Evolutionary conservation across 2,888 invertebrate species (phyloP).

Genomic region (Alcis repandata): DNA sequence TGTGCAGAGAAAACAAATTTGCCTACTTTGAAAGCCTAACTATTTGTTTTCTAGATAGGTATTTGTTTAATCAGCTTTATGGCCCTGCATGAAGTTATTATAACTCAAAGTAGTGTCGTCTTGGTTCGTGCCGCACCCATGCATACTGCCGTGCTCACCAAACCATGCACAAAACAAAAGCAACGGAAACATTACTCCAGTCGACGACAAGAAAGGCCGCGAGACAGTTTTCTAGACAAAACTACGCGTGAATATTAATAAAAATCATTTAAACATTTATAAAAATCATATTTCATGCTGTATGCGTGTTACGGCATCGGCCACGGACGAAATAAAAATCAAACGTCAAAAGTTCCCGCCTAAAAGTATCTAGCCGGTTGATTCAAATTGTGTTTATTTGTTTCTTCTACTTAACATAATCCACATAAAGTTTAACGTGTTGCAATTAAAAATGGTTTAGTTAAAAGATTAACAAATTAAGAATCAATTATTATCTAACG

Average conservation of each 20-base stretch:
- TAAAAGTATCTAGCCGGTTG: not conserved
- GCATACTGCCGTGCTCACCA: slow-evolving; percentile 72
- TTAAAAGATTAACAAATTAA: slow-evolving; percentile 22
- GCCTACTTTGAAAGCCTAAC: not conserved
- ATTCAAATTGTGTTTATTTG: slow-evolving; percentile 13
- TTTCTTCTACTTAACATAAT: slow-evolving; percentile 21
- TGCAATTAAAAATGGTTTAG: slow-evolving; percentile 17
- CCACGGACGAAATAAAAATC: slow-evolving; percentile 26
- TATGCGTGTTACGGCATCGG: not conserved
- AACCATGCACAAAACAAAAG: slow-evolving; percentile 83
- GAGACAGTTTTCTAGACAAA: slow-evolving; percentile 71
- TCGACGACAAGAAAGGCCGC: slow-evolving; percentile 78
- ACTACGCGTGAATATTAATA: slow-evolving; percentile 38
- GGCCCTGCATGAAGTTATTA: not conserved
- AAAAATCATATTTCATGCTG: slow-evolving; percentile 12
- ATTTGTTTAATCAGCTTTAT: too few species aligned
- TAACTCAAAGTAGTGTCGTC: slow-evolving; percentile 20
- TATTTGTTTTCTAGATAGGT: not conserved
- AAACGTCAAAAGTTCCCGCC: slow-evolving; percentile 23
- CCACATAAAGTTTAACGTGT: slow-evolving; percentile 3
- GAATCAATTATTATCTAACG: slow-evolving; percentile 1
- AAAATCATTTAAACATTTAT: slow-evolving; percentile 7
- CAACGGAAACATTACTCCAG: slow-evolving; percentile 80
- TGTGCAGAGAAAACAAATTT: not conserved
- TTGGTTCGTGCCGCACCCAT: slow-evolving; percentile 66